These are phyloP conservation scores for Peromyscus aztecus DNA, from an alignment of 2,797 vertebrate species.

Conservation along the genomic window DNA sequence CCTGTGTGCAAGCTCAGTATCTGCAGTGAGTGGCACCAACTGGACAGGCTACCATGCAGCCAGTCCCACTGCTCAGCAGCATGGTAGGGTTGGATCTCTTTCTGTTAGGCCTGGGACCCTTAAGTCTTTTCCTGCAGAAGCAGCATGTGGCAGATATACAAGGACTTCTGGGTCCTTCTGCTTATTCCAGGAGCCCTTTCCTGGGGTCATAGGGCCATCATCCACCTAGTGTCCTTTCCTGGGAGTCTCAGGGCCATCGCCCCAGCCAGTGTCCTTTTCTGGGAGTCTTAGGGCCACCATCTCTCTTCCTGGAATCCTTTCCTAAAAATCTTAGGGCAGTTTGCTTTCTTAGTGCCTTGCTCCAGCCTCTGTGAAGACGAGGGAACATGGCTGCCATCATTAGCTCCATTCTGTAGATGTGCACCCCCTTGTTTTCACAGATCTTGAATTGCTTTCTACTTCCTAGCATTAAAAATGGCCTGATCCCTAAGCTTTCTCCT, in stretches of 20 bases:
- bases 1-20: neutral
- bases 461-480: too few species aligned
- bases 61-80: neutral
- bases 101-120: neutral
- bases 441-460: neutral
- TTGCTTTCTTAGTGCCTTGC: neutral
- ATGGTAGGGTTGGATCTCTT: neutral
- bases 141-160: accelerated
- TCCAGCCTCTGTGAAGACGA: neutral
- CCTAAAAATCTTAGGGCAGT: neutral
- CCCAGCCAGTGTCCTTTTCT: neutral
- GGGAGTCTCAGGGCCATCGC: neutral
- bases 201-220: neutral
- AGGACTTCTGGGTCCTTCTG: neutral
- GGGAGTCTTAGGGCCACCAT: too few species aligned
- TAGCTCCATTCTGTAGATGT: accelerated
- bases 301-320: neutral
- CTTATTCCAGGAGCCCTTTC: neutral
- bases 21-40: neutral
- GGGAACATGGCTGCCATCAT: neutral
- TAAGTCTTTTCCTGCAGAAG: neutral
- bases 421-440: neutral
- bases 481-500: neutral
- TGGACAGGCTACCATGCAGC: too few species aligned
- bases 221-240: neutral